Evolutionary conservation across 2,888 invertebrate species (phyloP), one percentile per base, ranked within the genome.

Genomic region (Zygothrica quintamaculata): DNA sequence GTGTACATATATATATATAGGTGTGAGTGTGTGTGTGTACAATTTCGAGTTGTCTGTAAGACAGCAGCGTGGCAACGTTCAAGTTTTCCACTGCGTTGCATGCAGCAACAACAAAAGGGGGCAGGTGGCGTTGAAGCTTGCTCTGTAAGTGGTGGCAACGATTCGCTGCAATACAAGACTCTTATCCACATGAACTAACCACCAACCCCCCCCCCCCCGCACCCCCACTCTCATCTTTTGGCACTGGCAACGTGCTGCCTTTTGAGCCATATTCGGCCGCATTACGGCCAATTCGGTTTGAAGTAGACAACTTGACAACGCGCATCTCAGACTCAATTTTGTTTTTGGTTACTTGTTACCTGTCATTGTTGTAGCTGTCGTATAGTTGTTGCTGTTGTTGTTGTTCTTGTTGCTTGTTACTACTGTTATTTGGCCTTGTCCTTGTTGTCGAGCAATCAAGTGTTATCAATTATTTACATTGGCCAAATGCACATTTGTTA

Each of bases 391-490:
- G 9, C 26, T 39, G 18, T 33, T 47, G 37, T 68, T 60, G 39
- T 36, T 67, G 65, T 67, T 61, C 64, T 64, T 69, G 11, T 36
- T n/a, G n/a, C n/a, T n/a, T n/a, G n/a, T n/a, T n/a, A n/a, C n/a
- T 50, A n/a, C 42, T 40, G 16, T 40, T 33, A 13, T 34, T 34
- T 34, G 34, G 34, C 34, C 34, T 5, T 34, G 34, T 34, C 34
- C 16, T 15, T 56, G 67, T 57, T 75, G 64, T 56, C 67, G 47
- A 57, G 74, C 77, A 85, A 84, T 86, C 87, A 88, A 85, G 88
- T 87, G 64, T 75, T 70, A 87, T 82, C 65, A 82, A 87, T 84
- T 88, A 86, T 86, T 85, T 76, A 86, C 46, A 44, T 56, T 55
- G 53, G 59, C 74, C 70, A 79, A 85, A 87, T 87, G 87, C 74